These are phyloP conservation scores for Entomobrya proxima DNA, from an alignment of 2,888 invertebrate species.

Conservation along the genomic window DNA sequence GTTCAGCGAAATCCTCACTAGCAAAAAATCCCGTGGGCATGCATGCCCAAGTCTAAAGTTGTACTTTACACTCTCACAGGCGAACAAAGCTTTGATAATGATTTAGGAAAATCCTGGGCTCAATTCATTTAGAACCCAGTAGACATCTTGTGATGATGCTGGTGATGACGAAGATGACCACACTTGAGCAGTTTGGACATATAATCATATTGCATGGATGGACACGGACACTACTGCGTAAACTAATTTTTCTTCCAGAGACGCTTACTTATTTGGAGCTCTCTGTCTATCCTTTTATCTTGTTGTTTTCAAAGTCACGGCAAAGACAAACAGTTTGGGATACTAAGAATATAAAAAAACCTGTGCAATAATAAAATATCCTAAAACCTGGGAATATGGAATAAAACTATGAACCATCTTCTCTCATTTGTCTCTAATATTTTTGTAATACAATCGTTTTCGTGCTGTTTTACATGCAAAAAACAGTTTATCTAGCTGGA, in stretches of 20 bases:
- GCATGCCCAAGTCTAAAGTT: not conserved
- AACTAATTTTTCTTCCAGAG: not conserved
- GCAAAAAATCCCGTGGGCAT: not conserved
- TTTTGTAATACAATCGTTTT: too few species aligned
- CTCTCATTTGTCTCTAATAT: too few species aligned
- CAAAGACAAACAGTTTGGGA: conserved; percentile 45
- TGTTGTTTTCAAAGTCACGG: conserved; percentile 47
- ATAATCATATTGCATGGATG: not conserved
- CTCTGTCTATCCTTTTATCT: not conserved
- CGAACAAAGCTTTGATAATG: not conserved
- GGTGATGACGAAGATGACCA: not conserved
- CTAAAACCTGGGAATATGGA: too few species aligned
- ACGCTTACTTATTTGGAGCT: not conserved
- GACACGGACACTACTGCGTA: not conserved
- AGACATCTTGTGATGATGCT: not conserved
- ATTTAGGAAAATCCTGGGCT: not conserved
- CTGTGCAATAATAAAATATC: too few species aligned
- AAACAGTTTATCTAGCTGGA: conserved; percentile 34
- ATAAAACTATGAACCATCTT: too few species aligned
- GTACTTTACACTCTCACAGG: not conserved
- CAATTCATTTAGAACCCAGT: not conserved
- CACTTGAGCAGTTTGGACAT: not conserved
- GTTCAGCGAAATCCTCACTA: not conserved
- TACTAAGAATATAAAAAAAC: not conserved
- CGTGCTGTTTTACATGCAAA: not conserved